A percentile compares a stretch with the other conserved stretches of the same genome.
Conservation (phyloP, 2,888 invertebrate species). For the Nipponacmea schrenckii region DNA sequence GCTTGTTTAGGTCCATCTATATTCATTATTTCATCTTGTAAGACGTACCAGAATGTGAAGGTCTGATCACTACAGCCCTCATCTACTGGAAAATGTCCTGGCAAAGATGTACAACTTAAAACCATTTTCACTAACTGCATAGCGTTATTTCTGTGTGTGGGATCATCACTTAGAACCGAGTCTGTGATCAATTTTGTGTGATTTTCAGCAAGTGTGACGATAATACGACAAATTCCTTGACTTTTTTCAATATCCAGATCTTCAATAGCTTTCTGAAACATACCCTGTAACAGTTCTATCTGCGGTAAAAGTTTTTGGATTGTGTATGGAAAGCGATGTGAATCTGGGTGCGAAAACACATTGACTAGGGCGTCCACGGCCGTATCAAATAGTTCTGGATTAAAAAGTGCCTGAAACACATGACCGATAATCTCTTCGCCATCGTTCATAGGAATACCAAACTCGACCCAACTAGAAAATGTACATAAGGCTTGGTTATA, state of each 20-base stretch:
- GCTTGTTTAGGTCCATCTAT: slow-evolving; percentile 70
- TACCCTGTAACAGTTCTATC: slow-evolving; percentile 72
- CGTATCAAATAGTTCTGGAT: slow-evolving; percentile 71
- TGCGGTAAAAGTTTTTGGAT: slow-evolving; percentile 74
- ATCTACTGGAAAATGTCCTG: slow-evolving; percentile 87
- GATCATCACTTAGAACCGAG: slow-evolving; percentile 69
- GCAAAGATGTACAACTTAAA: slow-evolving; percentile 81
- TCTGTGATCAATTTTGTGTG: slow-evolving; percentile 75
- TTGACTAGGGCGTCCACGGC: slow-evolving; percentile 75
- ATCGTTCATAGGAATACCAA: slow-evolving; percentile 71
- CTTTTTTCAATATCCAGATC: slow-evolving; percentile 71
- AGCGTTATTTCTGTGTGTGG: slow-evolving; percentile 71
- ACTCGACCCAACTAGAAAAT: slow-evolving; percentile 74
- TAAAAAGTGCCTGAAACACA: slow-evolving; percentile 60
- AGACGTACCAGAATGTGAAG: slow-evolving; percentile 90
- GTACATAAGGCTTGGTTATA: slow-evolving; percentile 63
- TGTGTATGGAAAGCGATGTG: slow-evolving; percentile 73
- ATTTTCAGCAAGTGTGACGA: slow-evolving; percentile 76
- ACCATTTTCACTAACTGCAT: slow-evolving; percentile 78
- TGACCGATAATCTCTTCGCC: slow-evolving; percentile 61
- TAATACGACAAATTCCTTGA: slow-evolving; percentile 64
- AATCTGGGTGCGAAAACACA: slow-evolving; percentile 75
- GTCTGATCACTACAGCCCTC: slow-evolving; percentile 87
- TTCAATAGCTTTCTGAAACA: slow-evolving; percentile 59
- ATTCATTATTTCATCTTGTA: slow-evolving; percentile 78